Conservation (phyloP, 2,797 vertebrate species). For the Pipistrellus kuhlii region DNA sequence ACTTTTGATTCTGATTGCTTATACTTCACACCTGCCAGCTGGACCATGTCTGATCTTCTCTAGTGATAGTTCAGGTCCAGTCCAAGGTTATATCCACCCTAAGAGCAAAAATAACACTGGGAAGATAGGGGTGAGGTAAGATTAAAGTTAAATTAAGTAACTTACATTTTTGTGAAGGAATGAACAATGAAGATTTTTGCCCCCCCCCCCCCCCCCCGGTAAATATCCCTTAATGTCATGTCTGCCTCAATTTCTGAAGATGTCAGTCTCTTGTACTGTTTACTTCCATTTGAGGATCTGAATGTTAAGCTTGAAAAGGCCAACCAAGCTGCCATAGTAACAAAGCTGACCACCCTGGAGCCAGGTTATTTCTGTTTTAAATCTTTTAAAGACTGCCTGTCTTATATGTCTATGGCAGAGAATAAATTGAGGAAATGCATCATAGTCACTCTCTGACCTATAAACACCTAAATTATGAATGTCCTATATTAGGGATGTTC, state of each 20-base stretch:
- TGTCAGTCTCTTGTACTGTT: constrained; percentile 14
- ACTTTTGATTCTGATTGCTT: constrained; percentile 42
- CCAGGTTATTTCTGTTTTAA: constrained; percentile 40
- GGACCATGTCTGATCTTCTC: background rate
- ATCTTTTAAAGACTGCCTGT: background rate
- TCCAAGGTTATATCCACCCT: background rate
- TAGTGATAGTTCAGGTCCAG: background rate
- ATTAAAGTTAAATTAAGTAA: constrained; percentile 38
- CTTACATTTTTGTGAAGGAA: background rate
- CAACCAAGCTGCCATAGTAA: constrained; percentile 50
- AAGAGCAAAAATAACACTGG: background rate
- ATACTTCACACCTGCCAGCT: background rate
- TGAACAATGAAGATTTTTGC: background rate
- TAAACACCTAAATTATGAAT: constrained; percentile 51
- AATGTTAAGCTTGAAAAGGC: constrained; percentile 64
- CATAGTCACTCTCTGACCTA: background rate
- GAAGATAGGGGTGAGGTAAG: background rate
- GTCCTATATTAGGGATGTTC: background rate
- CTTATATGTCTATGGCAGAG: background rate
- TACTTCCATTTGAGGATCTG: constrained; percentile 3
- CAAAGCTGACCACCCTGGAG: background rate
- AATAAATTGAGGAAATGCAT: background rate
- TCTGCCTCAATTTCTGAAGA: constrained; percentile 50
- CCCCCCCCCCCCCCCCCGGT: background rate
- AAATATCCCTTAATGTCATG: constrained; percentile 17